Conservation (phyloP, 2,888 invertebrate genomes). For the Napeogenes inachia region DNA sequence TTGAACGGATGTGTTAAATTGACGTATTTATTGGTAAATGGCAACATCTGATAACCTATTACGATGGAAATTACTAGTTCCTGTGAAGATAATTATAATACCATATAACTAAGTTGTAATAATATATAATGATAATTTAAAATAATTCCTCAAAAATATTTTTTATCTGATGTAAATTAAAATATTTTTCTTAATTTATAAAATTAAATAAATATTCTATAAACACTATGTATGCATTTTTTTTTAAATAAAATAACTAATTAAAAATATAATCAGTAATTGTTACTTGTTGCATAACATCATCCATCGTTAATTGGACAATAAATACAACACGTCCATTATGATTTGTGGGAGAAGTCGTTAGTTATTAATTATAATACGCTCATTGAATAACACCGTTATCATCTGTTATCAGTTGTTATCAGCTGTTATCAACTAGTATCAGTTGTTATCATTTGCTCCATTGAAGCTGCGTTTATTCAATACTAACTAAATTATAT, state of each 20-base stretch:
- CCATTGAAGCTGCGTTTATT: constrained; percentile 17
- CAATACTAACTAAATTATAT: neutral
- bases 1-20: constrained; percentile 22
- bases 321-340: constrained; percentile 44
- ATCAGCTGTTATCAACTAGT: constrained; percentile 9
- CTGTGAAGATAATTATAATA: too few relatives aligned
- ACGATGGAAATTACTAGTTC: constrained; percentile 11
- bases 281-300: constrained; percentile 31
- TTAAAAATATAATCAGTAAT: constrained; percentile 14
- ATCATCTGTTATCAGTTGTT: constrained; percentile 34
- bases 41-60: constrained; percentile 21
- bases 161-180: too few relatives aligned
- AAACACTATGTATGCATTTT: too few relatives aligned
- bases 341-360: constrained; percentile 55
- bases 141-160: too few relatives aligned
- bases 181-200: neutral
- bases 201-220: neutral
- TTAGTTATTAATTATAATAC: constrained; percentile 58
- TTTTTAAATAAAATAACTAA: neutral
- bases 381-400: constrained; percentile 63
- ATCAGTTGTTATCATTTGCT: constrained; percentile 8
- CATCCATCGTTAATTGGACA: constrained; percentile 57
- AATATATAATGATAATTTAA: too few relatives aligned
- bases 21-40: constrained; percentile 17
- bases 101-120: too few relatives aligned